Evolutionary conservation across 2,888 invertebrate genomes (phyloP), one percentile per base, ranked within the genome.

Genomic region (Apotomis turbidana): DNA sequence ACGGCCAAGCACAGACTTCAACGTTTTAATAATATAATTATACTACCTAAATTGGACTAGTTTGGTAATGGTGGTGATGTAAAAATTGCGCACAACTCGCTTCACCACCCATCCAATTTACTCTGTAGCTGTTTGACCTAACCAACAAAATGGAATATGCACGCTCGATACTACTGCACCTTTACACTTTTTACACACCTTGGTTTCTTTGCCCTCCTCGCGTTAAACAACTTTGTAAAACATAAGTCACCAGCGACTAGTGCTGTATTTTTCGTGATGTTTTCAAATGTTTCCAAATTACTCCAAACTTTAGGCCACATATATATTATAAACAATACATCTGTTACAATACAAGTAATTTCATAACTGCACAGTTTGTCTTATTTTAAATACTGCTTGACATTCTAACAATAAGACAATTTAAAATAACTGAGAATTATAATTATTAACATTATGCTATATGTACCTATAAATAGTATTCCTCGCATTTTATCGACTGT

Each of bases 221-320:
- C 49, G 46, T 36, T 10, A 49, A 55, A 69, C 44, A 69, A 64
- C 15, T 41, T 27, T 64, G 15, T 66, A n/a, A 66, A 62, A 66
- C 49, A 46, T 46, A 44, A 70, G 51, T 67, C 38, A 64, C 41
- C 46, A 68, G 58, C 68, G 12, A 44, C n/a, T 27, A 61, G 5
- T 58, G 61, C 51, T 52, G 46, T 38, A 73, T 75, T 75, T 77
- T 66, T 71, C 76, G 82, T 84, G 81, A 82, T 85, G 80, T 77
- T 75, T 72, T 73, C 63, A 77, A 75, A 68, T 61, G 57, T 52
- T 62, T 52, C 41, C 68, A 55, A 46, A 60, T 49, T 51, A 67
- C 46, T 58, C 51, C 52, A 58, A 52, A 63, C 12, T 72, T 72
- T 72, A 72, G 72, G 72, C 72, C 72, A 68, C 62, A 68, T 67